A percentile compares a stretch with the other conserved stretches of the same genome.
phyloP scores from a whole-genome alignment of 2,113 vertebrate species.

The Carettochelys insculpta region DNA sequence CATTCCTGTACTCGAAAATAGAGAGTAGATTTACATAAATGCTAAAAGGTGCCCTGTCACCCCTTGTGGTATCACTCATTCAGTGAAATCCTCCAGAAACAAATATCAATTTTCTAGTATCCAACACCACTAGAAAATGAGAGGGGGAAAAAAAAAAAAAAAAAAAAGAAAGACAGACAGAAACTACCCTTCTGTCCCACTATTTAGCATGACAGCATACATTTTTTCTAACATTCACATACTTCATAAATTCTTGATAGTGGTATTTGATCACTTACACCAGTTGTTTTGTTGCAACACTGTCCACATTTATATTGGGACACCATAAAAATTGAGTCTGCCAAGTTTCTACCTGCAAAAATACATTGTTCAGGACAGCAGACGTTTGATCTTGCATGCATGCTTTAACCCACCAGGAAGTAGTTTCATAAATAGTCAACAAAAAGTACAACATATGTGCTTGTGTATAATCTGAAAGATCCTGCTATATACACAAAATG shows the following conservation, averaged over 20 bases:
- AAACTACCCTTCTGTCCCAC: background rate
- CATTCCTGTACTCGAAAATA: background rate
- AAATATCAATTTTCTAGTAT: constrained; percentile 11
- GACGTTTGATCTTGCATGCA: background rate
- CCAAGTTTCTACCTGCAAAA: constrained; percentile 23
- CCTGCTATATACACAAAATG: background rate
- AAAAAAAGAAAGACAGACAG: too few species aligned
- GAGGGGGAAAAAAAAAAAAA: accelerated
- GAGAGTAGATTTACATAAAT: background rate
- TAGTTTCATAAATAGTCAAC: background rate
- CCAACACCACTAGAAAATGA: background rate
- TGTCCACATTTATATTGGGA: constrained; percentile 17
- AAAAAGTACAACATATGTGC: background rate
- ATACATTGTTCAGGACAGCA: background rate
- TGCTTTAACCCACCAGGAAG: constrained; percentile 6
- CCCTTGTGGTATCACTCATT: background rate
- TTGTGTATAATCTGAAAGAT: background rate
- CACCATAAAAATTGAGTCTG: constrained; percentile 48
- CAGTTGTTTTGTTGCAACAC: constrained; percentile 35
- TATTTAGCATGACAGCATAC: background rate
- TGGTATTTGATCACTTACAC: constrained; percentile 48
- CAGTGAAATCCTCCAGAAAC: background rate
- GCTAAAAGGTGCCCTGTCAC: background rate
- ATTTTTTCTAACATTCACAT: constrained; percentile 38
- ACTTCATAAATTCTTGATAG: constrained; percentile 26